Percentiles rank a stretch among this genome's conserved stretches.
These are phyloP conservation scores for Pseudococcus viburni DNA, from an alignment of 2,888 invertebrate genomes.

Conservation along the genomic window DNA sequence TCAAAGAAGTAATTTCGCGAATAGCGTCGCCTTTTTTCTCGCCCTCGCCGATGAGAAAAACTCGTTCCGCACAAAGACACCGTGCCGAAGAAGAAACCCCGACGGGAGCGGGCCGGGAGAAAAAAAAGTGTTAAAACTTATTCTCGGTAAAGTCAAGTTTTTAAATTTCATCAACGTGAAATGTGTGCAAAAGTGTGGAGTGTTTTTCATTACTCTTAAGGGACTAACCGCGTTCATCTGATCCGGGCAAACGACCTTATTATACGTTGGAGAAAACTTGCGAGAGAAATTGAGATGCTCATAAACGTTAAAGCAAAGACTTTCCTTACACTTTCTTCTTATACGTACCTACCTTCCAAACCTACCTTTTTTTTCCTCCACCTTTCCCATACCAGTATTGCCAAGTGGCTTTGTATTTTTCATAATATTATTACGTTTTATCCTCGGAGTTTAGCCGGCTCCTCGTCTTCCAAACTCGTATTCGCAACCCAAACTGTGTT, in stretches of 20 bases:
- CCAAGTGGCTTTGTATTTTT: conserved; percentile 57
- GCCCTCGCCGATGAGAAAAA: neutral
- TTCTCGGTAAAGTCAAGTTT: conserved; percentile 54
- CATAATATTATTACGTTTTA: conserved; percentile 55
- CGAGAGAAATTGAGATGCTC: conserved; percentile 62
- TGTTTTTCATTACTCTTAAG: conserved; percentile 61
- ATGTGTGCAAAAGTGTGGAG: conserved; percentile 62
- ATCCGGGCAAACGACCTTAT: conserved; percentile 61
- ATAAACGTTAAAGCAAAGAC: conserved; percentile 57
- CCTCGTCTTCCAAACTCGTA: neutral
- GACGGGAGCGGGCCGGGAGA: neutral
- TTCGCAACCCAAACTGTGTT: conserved; percentile 38
- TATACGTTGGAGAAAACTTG: conserved; percentile 62
- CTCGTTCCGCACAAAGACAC: neutral
- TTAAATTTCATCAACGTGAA: conserved; percentile 60
- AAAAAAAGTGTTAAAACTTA: conserved; percentile 57
- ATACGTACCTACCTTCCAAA: neutral
- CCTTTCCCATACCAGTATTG: neutral
- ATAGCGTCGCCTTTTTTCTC: conserved; percentile 1
- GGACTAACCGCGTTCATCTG: conserved; percentile 59
- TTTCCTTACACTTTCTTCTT: conserved; percentile 30
- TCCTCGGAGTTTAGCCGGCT: neutral
- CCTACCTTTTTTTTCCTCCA: neutral
- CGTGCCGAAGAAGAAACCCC: neutral
- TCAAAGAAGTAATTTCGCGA: conserved; percentile 56